phyloP scores from a whole-genome alignment of 2,888 invertebrate genomes.

The Drosophila flavopinicola region DNA sequence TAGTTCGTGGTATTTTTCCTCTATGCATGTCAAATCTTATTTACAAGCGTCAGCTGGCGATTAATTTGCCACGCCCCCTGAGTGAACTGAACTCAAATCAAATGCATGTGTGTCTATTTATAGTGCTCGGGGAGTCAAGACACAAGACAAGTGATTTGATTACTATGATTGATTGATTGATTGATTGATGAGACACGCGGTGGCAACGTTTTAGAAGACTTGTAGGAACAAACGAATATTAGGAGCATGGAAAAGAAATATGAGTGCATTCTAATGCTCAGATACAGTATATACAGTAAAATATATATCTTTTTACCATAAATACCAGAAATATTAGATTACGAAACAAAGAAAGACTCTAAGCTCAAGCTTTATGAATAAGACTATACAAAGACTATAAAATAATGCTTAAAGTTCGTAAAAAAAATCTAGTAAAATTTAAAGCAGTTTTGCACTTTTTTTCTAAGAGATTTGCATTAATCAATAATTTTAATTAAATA shows the following conservation, averaged over 20 bases:
- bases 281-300: too few relatives aligned
- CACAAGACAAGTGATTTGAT: constrained; percentile 7
- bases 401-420: too few relatives aligned
- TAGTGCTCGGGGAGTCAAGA: constrained; percentile 13
- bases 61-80: constrained; percentile 41
- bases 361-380: too few relatives aligned
- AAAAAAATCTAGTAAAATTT: too few relatives aligned
- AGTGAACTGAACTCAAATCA: constrained; percentile 8
- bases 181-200: constrained; percentile 4
- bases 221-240: neutral
- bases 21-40: constrained; percentile 45
- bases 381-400: too few relatives aligned
- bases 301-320: too few relatives aligned
- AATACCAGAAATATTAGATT: too few relatives aligned
- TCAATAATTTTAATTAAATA: too few relatives aligned
- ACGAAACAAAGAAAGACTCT: too few relatives aligned
- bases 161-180: constrained; percentile 4
- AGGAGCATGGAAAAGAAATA: neutral
- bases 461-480: too few relatives aligned
- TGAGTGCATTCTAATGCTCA: too few relatives aligned
- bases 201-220: neutral
- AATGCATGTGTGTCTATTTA: constrained; percentile 35
- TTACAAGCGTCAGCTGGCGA: constrained; percentile 29
- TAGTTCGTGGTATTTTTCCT: constrained; percentile 16
- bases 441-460: too few relatives aligned